phyloP scores from a whole-genome alignment of 2,113 vertebrate species.

The Calyptomena viridis region DNA sequence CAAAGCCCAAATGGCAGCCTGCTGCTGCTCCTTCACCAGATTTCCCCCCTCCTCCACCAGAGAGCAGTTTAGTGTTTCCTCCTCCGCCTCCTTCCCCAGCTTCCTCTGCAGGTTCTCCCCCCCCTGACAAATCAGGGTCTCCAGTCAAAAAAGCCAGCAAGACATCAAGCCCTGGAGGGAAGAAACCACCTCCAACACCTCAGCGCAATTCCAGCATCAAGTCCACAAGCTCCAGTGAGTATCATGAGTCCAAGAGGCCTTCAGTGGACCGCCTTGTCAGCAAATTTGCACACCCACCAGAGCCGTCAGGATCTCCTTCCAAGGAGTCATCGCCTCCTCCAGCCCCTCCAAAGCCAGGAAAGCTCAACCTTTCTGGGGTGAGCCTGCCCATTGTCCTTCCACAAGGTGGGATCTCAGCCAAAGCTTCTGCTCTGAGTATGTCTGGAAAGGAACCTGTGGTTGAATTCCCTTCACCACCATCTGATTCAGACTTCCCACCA shows the following conservation, averaged over 20 bases:
- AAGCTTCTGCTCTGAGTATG: not conserved
- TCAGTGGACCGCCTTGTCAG: constrained; percentile 88
- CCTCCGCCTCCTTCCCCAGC: constrained; percentile 77
- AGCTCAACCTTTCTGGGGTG: constrained; percentile 85
- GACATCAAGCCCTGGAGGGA: constrained; percentile 79
- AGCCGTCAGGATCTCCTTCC: constrained; percentile 74
- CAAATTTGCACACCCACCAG: constrained; percentile 83
- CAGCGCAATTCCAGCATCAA: constrained; percentile 92
- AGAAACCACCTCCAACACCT: constrained; percentile 89
- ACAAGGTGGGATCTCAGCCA: constrained; percentile 67
- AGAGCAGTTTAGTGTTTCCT: constrained; percentile 84
- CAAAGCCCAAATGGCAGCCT: constrained; percentile 94
- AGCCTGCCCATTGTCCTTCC: constrained; percentile 82
- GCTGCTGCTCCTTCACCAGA: constrained; percentile 78
- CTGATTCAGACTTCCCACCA: constrained; percentile 85
- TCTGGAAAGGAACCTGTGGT: constrained; percentile 71
- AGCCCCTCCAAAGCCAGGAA: constrained; percentile 92
- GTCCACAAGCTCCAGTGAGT: constrained; percentile 74
- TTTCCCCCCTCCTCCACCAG: constrained; percentile 90
- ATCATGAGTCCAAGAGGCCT: constrained; percentile 84
- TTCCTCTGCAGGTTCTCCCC: constrained; percentile 76
- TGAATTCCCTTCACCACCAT: constrained; percentile 88
- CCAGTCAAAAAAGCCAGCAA: constrained; percentile 78
- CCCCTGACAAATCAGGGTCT: constrained; percentile 76
- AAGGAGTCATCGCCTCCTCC: constrained; percentile 82